Evolutionary conservation across 2,113 vertebrate species (phyloP).

Genomic region (Chaetodon trifascialis): DNA sequence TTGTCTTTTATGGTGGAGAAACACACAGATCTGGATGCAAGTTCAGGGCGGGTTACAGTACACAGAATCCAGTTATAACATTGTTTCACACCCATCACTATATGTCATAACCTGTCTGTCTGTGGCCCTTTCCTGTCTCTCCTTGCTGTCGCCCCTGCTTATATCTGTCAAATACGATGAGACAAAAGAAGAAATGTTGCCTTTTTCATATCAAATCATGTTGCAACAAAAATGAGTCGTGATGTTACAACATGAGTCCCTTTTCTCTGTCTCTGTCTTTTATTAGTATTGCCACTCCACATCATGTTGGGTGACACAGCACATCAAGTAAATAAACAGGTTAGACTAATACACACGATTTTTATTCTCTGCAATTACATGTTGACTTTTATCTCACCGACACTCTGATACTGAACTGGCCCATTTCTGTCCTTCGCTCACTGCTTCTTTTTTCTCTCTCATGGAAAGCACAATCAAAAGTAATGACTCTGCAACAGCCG

Average conservation of each 20-base stretch:
- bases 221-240: slow-evolving; percentile 8
- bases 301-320: not conserved
- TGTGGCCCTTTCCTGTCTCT: not conserved
- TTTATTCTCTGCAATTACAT: not conserved
- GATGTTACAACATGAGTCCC: not conserved
- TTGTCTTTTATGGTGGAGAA: not conserved
- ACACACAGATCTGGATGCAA: not conserved
- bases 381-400: not conserved
- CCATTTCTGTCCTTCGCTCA: slow-evolving; percentile 10
- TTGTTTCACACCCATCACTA: slow-evolving; percentile 1
- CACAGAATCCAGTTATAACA: not conserved
- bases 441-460: not conserved
- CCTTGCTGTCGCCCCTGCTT: not conserved
- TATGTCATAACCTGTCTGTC: not conserved
- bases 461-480: slow-evolving; percentile 25
- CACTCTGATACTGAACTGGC: not conserved
- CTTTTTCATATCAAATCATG: slow-evolving; percentile 4
- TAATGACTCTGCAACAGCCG: slow-evolving; percentile 42
- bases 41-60: not conserved
- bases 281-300: not conserved
- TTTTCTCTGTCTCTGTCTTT: not conserved
- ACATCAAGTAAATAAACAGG: not conserved
- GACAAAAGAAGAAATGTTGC: not conserved
- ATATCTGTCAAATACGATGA: slow-evolving; percentile 9
- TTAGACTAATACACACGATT: not conserved